These are phyloP conservation scores for Mamestra configurata DNA, from an alignment of 1,140 invertebrate species.

Conservation along the genomic window DNA sequence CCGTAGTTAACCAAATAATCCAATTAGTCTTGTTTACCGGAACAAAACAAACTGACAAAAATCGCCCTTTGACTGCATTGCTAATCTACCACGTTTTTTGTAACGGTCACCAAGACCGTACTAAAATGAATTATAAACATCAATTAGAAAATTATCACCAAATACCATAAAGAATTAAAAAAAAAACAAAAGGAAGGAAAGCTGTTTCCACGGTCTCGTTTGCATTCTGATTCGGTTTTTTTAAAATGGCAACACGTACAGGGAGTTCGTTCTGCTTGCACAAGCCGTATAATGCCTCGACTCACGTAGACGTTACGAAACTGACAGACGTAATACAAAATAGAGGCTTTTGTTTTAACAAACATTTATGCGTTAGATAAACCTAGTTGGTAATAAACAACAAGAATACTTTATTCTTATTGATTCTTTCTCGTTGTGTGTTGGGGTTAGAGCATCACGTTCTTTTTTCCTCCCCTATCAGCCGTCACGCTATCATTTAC, in stretches of 20 bases:
- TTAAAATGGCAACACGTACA: slow-evolving; percentile 31
- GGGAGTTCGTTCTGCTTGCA: slow-evolving; percentile 33
- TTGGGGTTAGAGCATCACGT: too few relatives aligned
- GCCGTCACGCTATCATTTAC: too few relatives aligned
- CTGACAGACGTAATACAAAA: not conserved
- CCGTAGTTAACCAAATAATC: slow-evolving; percentile 1
- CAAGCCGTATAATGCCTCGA: slow-evolving; percentile 10
- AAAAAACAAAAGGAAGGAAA: slow-evolving; percentile 33
- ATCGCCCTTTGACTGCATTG: not conserved
- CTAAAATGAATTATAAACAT: not conserved
- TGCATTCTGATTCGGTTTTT: slow-evolving; percentile 30
- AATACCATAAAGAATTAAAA: slow-evolving; percentile 11
- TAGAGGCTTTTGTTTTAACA: slow-evolving; percentile 2
- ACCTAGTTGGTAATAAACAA: not conserved
- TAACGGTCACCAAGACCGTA: not conserved
- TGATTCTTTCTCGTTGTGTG: not conserved
- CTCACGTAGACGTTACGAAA: slow-evolving; percentile 30
- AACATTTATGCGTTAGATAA: slow-evolving; percentile 19
- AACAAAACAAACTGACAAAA: slow-evolving; percentile 13
- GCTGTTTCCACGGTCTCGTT: slow-evolving; percentile 35
- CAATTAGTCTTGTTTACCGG: slow-evolving; percentile 3
- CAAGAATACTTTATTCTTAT: too few relatives aligned
- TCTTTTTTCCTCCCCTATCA: too few relatives aligned
- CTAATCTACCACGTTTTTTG: not conserved
- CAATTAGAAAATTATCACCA: slow-evolving; percentile 25